Evolutionary conservation across 2,113 vertebrate genomes (phyloP).

Genomic region (Pedionomus torquatus): DNA sequence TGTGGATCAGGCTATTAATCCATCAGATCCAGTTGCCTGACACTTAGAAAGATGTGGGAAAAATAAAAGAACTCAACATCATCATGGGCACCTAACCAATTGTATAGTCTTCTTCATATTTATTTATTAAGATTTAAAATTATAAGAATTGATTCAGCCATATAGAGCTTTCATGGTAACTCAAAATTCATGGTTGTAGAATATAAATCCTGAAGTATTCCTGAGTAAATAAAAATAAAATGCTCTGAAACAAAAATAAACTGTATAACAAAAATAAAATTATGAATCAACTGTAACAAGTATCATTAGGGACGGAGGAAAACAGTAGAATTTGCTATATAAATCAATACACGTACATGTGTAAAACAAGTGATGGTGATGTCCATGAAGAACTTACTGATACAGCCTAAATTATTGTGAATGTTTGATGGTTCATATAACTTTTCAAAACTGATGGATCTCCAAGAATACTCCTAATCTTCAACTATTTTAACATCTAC

Average conservation of each 20-base stretch:
- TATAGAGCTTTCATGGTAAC: background rate
- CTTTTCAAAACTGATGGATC: background rate
- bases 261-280: background rate
- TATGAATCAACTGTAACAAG: background rate
- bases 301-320: background rate
- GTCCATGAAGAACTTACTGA: background rate
- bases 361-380: background rate
- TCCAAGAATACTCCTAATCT: background rate
- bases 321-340: background rate
- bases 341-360: background rate
- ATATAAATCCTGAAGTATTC: background rate
- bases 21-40: background rate
- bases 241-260: background rate
- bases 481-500: background rate
- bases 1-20: background rate
- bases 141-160: background rate
- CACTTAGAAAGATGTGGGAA: background rate
- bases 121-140: background rate
- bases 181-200: background rate
- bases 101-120: background rate
- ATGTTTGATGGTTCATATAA: background rate
- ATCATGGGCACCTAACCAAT: background rate
- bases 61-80: background rate
- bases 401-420: background rate
- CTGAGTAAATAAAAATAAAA: background rate